Percentiles rank a stretch among this genome's conserved stretches.
Conservation (phyloP, 92 coral and sea anemone genomes). For the Bergia sp. region DNA sequence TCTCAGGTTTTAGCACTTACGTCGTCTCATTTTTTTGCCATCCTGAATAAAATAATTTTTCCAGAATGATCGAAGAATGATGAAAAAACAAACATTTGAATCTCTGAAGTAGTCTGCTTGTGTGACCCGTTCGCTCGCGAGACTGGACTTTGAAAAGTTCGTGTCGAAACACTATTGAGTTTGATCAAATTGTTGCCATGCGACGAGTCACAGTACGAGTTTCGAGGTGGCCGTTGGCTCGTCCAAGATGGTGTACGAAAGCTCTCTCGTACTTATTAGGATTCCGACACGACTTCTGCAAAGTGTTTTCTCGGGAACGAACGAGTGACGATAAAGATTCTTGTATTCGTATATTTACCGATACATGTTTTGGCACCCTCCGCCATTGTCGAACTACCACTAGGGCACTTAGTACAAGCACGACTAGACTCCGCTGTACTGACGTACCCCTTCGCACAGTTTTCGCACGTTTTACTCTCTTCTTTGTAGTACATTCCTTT, state of each 20-base stretch:
- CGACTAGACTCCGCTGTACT: conserved; percentile 17
- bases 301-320: neutral
- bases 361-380: conserved; percentile 22
- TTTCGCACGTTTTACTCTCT: conserved; percentile 9
- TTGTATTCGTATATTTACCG: neutral
- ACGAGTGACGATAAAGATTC: neutral
- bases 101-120: too few relatives aligned
- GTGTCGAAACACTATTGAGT: too few relatives aligned
- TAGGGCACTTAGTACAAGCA: conserved; percentile 21
- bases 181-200: neutral
- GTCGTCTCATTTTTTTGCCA: too few relatives aligned
- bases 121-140: too few relatives aligned
- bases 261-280: neutral
- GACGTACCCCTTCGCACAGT: conserved; percentile 6
- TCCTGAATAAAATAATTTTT: too few relatives aligned
- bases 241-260: neutral
- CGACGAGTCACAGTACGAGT: neutral
- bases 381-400: conserved; percentile 24
- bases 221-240: too few relatives aligned
- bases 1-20: too few relatives aligned
- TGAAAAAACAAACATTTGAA: too few relatives aligned
- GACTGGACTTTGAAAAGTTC: too few relatives aligned
- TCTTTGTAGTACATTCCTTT: conserved; percentile 30
- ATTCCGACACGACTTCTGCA: neutral
- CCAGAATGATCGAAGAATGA: too few relatives aligned